Evolutionary conservation across 2,888 invertebrate genomes (phyloP).

Genomic region (Ormyrus rosae): DNA sequence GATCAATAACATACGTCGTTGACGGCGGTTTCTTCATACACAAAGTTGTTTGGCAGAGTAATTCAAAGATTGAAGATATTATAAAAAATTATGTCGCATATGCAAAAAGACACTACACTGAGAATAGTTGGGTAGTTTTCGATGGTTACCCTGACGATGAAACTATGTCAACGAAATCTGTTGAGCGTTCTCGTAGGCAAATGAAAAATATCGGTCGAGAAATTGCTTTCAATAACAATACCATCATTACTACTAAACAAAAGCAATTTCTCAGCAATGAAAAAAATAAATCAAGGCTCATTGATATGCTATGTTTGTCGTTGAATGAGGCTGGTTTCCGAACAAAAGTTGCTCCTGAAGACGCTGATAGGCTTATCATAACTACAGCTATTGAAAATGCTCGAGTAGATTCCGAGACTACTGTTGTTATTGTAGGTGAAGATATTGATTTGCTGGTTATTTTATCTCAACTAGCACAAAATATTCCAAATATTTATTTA

Average conservation of each 20-base stretch:
- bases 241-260: conserved; percentile 65
- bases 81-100: conserved; percentile 43
- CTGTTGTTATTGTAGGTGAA: too few species aligned
- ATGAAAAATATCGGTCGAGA: conserved; percentile 8
- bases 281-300: conserved; percentile 62
- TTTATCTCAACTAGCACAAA: too few species aligned
- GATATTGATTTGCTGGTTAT: conserved; percentile 57
- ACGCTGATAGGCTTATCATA: background rate
- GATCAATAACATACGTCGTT: conserved; percentile 58
- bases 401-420: too few species aligned
- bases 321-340: conserved; percentile 59
- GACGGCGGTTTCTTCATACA: conserved; percentile 61
- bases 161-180: too few species aligned
- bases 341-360: conserved; percentile 59
- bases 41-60: conserved; percentile 51
- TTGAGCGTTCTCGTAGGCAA: too few species aligned
- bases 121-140: too few species aligned
- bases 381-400: too few species aligned
- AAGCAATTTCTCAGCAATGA: conserved; percentile 57
- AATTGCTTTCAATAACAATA: conserved; percentile 59
- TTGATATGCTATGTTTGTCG: conserved; percentile 55
- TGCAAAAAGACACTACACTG: too few species aligned
- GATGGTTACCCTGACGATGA: too few species aligned
- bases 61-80: conserved; percentile 27
- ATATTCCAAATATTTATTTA: too few species aligned